Evolutionary conservation across 1,140 invertebrate genomes (phyloP), one percentile per base, ranked within the genome.

Genomic region (Papilio polyxenes): DNA sequence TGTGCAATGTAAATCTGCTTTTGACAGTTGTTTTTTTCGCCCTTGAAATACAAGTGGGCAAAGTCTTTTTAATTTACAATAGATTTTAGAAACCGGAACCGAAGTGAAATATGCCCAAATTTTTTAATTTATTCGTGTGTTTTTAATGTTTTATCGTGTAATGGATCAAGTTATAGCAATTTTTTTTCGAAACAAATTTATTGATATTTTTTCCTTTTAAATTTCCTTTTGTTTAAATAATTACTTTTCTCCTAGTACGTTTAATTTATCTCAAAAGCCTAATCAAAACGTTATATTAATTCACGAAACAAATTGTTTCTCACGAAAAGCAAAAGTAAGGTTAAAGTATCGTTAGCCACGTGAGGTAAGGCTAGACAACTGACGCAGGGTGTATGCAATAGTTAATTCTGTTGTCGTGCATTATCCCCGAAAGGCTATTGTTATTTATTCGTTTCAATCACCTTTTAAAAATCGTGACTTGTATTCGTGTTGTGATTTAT

Each of bases 291-390:
- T 48, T 20, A 23, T 48, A 40, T 48, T 75, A 75, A 75, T 48
- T 75, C 17, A 20, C 74, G 48, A 75, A 51, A 11, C 17, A 6
- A 37, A 56, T 77, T 77, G 48, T 77, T 49, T 77, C 75, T 51
- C 75, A 77, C 75, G 65, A 72, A 37, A 53, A 56, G 75, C 44
- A 77, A 77, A 77, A 77, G 75, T 77, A 77, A 77, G 44, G 75
- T 77, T 20, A 77, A 31, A 77, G 75, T 77, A 77, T 49, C 49
- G 49, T 77, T 77, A 77, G 10, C 49, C 44, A 72, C 20, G 48
- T 77, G 44, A 77, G 37, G 74, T 20, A 48, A 75, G 75, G 75
- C n/a, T 77, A 31, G 13, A 15, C 65, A 56, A 49, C 20, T 3
- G 48, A n/a, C 11, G 23, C 13, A 23, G n/a, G 48, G 75, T 53